phyloP scores from a whole-genome alignment of 2,797 vertebrate genomes.

The Meriones psammophilus region DNA sequence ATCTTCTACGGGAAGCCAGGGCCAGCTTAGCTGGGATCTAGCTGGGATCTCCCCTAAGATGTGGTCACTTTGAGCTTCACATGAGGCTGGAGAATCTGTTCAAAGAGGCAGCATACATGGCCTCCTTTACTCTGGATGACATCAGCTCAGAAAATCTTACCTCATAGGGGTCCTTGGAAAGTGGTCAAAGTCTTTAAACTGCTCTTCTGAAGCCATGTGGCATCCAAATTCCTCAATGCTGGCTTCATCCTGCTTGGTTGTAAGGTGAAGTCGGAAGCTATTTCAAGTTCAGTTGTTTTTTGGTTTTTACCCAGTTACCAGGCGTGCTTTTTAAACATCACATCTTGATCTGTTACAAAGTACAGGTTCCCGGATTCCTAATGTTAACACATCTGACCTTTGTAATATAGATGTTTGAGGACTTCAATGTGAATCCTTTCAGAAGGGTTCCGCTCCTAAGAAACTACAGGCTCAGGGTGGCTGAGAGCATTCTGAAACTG shows the following conservation, averaged over 20 bases:
- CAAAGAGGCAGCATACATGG: neutral
- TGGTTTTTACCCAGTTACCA: neutral
- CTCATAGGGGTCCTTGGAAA: constrained; percentile 1
- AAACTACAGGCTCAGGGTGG: neutral
- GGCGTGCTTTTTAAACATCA: neutral
- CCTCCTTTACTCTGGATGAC: constrained; percentile 57
- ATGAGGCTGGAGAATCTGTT: neutral
- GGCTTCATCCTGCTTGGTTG: constrained; percentile 35
- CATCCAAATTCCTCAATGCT: neutral
- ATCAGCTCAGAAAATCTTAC: constrained; percentile 43
- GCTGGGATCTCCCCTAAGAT: neutral
- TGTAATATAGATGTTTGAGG: neutral
- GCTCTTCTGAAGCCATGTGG: constrained; percentile 32
- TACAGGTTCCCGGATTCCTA: neutral
- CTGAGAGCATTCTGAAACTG: neutral
- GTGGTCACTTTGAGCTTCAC: neutral
- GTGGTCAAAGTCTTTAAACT: constrained; percentile 51
- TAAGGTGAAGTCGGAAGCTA: constrained; percentile 19
- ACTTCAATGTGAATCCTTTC: neutral
- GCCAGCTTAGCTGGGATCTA: neutral
- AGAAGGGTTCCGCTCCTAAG: neutral
- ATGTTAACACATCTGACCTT: neutral
- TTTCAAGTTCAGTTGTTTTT: neutral
- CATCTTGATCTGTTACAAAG: constrained; percentile 38
- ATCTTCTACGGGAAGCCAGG: neutral